A percentile compares a stretch with the other conserved stretches of the same genome.
These are phyloP conservation scores for Carterocephalus palaemon DNA, from an alignment of 2,888 invertebrate genomes.

Conservation along the genomic window DNA sequence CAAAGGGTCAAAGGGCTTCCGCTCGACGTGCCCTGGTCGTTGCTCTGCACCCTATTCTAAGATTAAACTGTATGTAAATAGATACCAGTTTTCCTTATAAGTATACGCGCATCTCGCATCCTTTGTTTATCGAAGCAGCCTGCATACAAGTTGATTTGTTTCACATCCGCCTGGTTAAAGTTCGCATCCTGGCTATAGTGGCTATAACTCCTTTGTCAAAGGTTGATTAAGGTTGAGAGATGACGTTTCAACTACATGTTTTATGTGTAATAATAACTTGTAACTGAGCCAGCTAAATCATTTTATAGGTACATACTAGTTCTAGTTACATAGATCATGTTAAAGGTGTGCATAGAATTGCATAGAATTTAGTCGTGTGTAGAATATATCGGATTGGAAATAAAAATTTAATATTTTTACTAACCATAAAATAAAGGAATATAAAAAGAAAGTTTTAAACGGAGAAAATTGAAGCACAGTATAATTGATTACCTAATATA, in stretches of 20 bases:
- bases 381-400: no score
- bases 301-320: no score
- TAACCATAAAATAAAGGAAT: no score
- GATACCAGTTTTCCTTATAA: conserved; percentile 15
- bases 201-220: conserved; percentile 12
- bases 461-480: no score
- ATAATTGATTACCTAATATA: no score
- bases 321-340: no score
- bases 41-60: conserved; percentile 31
- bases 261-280: no score
- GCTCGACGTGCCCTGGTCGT: conserved; percentile 42
- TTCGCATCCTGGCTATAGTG: conserved; percentile 9
- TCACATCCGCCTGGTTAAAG: conserved; percentile 15
- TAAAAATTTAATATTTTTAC: no score
- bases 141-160: conserved; percentile 14
- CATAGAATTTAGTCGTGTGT: no score
- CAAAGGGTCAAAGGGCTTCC: conserved; percentile 75
- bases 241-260: background rate
- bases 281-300: no score
- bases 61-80: conserved; percentile 15
- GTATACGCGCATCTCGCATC: background rate
- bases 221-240: conserved; percentile 14
- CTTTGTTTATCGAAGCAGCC: conserved; percentile 18
- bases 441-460: no score
- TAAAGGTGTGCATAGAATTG: no score